These are phyloP conservation scores for Hyles euphorbiae DNA, from an alignment of 1,140 invertebrate genomes.

Conservation along the genomic window DNA sequence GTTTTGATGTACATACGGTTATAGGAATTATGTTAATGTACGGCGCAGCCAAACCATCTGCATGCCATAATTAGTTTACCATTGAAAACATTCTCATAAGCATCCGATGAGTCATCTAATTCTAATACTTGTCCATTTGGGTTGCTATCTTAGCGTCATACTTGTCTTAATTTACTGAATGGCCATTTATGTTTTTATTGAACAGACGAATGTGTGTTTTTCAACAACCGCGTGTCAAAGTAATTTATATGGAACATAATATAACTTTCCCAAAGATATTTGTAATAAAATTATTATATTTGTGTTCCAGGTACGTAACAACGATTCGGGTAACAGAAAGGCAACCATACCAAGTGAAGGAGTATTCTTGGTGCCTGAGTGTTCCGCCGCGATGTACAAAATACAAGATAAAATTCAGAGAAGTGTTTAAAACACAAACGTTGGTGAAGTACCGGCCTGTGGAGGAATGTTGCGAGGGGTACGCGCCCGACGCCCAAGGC, in stretches of 20 bases:
- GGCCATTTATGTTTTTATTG: too few relatives aligned
- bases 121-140: too few relatives aligned
- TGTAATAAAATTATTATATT: conserved; percentile 2
- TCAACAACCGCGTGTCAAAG: background rate
- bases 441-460: conserved; percentile 85
- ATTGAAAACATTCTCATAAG: too few relatives aligned
- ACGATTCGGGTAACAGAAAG: conserved; percentile 85
- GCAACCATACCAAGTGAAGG: conserved; percentile 87
- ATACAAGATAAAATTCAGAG: conserved; percentile 86
- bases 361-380: conserved; percentile 88
- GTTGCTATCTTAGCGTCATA: too few relatives aligned
- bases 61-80: too few relatives aligned
- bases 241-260: background rate
- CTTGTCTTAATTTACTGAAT: too few relatives aligned
- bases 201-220: too few relatives aligned
- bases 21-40: too few relatives aligned
- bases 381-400: conserved; percentile 90
- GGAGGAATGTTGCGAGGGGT: conserved; percentile 88
- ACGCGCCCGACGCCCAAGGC: conserved; percentile 78
- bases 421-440: conserved; percentile 82
- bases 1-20: too few relatives aligned
- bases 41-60: too few relatives aligned
- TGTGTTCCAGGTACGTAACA: conserved; percentile 79
- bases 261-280: background rate
- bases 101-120: too few relatives aligned